Percentiles rank a stretch among this genome's conserved stretches.
phyloP scores from a whole-genome alignment of 2,113 vertebrate genomes.

The Uria aalge region DNA sequence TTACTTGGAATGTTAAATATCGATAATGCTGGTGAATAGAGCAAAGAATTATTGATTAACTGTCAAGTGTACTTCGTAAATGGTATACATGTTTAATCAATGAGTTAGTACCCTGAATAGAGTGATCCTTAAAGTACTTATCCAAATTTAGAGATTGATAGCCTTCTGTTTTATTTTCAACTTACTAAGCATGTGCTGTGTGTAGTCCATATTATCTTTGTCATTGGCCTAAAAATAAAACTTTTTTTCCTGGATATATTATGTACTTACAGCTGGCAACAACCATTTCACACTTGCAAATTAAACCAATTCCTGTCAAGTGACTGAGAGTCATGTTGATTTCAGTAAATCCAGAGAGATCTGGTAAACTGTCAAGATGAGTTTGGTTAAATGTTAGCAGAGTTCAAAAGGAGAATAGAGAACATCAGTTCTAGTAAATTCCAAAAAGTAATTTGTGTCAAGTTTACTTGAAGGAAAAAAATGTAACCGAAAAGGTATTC shows the following conservation, averaged over 20 bases:
- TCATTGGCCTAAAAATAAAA: not conserved
- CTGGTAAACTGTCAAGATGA: slow-evolving; percentile 17
- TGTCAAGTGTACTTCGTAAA: not conserved
- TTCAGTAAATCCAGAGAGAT: slow-evolving; percentile 17
- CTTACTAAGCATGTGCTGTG: not conserved
- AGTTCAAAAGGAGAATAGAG: slow-evolving; percentile 5
- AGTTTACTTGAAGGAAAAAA: not conserved
- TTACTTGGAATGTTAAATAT: slow-evolving; percentile 2
- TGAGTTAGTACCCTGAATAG: not conserved
- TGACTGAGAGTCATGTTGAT: not conserved
- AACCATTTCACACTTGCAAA: slow-evolving; percentile 42
- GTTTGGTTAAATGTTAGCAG: slow-evolving; percentile 26
- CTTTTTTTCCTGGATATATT: not conserved
- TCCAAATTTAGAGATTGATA: not conserved
- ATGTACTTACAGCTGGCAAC: not conserved
- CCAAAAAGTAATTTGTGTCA: not conserved
- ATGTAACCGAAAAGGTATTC: not conserved
- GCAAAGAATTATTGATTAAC: slow-evolving; percentile 17
- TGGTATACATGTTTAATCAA: not conserved
- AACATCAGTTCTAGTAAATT: slow-evolving; percentile 26
- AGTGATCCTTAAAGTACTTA: not conserved
- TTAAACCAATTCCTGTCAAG: slow-evolving; percentile 22
- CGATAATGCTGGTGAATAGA: not conserved
- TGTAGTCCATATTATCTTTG: not conserved
- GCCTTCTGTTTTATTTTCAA: not conserved